Base-by-base conservation (phyloP, 2,113 vertebrate genomes). In the Psettodes erumei region DNA sequence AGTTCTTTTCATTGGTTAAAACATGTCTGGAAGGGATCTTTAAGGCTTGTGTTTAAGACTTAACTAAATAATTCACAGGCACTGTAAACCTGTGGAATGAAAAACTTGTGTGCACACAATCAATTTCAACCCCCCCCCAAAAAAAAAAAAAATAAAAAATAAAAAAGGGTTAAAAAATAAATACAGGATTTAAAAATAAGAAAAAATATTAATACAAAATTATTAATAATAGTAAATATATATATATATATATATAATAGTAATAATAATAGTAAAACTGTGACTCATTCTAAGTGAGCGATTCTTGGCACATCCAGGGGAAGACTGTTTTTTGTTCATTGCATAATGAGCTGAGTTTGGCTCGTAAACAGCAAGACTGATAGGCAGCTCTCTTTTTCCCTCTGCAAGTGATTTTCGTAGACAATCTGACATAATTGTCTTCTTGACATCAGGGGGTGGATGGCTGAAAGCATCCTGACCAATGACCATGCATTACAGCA, bases 301-400 rank as follows among this genome's bases (percentile, higher is more conserved):
- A 72, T 65, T 67, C 42, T 8, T 19, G 68, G 61, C 64, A 53
- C 40, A 19, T 79, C 54, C n/a, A 23, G 21, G 13, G 33, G 32
- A 63, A 64, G 60, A 65, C 69, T 8, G 47, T 45, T 54, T n/a
- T 50, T 66, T 63, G 38, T 19, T 25, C 4, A 21, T 47, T 45
- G 0, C 16, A 40, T 65, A 54, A 69, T 51, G 70, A 72, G 45
- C 30, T 37, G 21, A 70, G 53, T 69, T 64, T 25, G 32, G 63
- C 64, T 78, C 53, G 70, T 70, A 78, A 81, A 68, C 59, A 68
- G 28, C 15, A 40, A 47, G 33, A 67, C 77, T 79, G 85, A 89
- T 75, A 76, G 78, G 47, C 62, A 63, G 19, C 73, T 62, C 33
- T 35, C 59, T n/a, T 66, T 60, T 63, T 50, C 71, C 60, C 3